Base-by-base conservation (phyloP, 35 echinoderm and acorn worm species). In the Holothuria glaberrima region DNA sequence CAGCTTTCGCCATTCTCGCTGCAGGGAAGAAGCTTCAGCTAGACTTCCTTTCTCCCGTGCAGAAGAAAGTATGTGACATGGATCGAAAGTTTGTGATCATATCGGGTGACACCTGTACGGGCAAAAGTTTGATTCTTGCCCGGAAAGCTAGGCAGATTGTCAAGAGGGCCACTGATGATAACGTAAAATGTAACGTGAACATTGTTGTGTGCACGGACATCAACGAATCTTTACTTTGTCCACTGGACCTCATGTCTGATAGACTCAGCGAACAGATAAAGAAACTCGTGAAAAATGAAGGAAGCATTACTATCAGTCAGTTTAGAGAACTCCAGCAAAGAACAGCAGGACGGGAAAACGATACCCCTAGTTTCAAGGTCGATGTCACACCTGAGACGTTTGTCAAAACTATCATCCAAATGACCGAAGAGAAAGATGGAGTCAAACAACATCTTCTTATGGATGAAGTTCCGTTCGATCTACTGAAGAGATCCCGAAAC, bases 41-140 rank as follows among this genome's bases (percentile, higher is more conserved):
- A 27, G 70, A 50, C n/a, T 69, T 87, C 36, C 30, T 87, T 16
- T 68, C 60, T 50, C 85, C 85, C 19, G 33, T 14, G 14, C 85
- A 87, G 31, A 46, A 68, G 33, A 20, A 25, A 21, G 85, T 69
- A 4, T 30, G 44, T 18, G 30, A 71, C 22, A 36, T 21, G 12
- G 18, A 87, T 3, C 0, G 62, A 68, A 87, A 35, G 12, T 52
- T 87, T 0, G 38, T 69, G 66, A 87, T 87, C 5, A 87, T 87
- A 45, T 28, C 85, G 31, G 85, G 85, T 29, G 85, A 87, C 24
- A 46, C 44, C 10, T 60, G 85, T 1, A 87, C 85, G 10, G 85
- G 85, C 10, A 87, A 87, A 71, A 87, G 85, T 87, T n/a, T 71
- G n/a, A 67, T 87, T 70, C 85, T 87, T 14, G 85, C 85, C 0